Evolutionary conservation across 2,888 invertebrate genomes (phyloP), one percentile per base, ranked within the genome.

Genomic region (Synanthedon myopaeformis): DNA sequence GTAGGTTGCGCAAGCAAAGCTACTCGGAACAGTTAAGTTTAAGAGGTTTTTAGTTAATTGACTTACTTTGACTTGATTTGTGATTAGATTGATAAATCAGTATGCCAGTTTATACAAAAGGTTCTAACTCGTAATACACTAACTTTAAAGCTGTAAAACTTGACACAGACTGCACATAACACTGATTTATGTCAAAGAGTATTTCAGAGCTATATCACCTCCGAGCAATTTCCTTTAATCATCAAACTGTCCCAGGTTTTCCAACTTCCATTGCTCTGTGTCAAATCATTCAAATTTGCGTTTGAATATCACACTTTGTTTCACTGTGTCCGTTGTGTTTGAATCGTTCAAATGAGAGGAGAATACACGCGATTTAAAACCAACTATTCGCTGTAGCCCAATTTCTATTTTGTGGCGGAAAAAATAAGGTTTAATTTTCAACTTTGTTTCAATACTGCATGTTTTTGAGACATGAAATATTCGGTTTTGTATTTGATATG

Each of bases 341-440:
- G 42, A 49, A 57, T 52, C 52, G 52, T 50, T 14, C 41, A 55
- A 49, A 56, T 52, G 5, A 52, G 56, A 59, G 61, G 61, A 54
- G 35, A 58, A 61, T 57, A 65, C 64, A 65, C 62, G 65, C 62
- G 58, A 64, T 57, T 49, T 56, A 61, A 58, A 55, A 51, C 6
- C 55, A 42, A 58, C 13, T 13, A 45, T 45, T 45, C 12, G 45
- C 13, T 12, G n/a, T 3, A n/a, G 3, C 45, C 4, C 35, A 13
- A 45, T 45, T 45, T 45, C n/a, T 45, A 45, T 13, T 45, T 45
- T 45, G 45, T 13, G 13, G 0, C 13, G 12, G 35, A 45, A 45
- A 45, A 45, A n/a, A 45, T 45, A 45, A 13, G 13, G 45, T 42
- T n/a, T 42, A 12, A 42, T 12, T n/a, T 42, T n/a, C 1, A 42